Percentiles rank a stretch among this genome's conserved stretches.
phyloP scores from a whole-genome alignment of 1,140 invertebrate species.

The Pseudomyrmex concolor region DNA sequence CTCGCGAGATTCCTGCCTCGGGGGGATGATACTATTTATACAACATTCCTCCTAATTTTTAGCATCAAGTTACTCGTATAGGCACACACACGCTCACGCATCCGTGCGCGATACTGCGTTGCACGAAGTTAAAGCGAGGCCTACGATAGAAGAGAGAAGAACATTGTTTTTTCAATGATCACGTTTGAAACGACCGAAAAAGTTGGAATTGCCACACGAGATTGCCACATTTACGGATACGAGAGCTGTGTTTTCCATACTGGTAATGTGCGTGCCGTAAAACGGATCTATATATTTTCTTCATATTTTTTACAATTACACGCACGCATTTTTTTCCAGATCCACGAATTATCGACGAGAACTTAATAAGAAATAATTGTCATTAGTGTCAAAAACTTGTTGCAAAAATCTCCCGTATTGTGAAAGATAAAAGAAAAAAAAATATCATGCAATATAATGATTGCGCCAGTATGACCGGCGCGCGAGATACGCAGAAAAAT shows the following conservation, averaged over 20 bases:
- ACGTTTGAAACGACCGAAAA: not conserved
- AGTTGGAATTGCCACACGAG: too few relatives aligned
- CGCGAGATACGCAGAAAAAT: too few relatives aligned
- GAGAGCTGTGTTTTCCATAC: not conserved
- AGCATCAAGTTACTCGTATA: constrained; percentile 46
- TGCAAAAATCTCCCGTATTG: too few relatives aligned
- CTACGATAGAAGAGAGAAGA: not conserved
- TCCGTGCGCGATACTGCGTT: not conserved
- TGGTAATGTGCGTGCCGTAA: not conserved
- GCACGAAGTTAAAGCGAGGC: constrained; percentile 28
- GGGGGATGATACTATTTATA: constrained; percentile 67
- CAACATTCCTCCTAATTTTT: constrained; percentile 70
- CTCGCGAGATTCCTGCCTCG: constrained; percentile 66
- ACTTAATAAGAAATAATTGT: too few relatives aligned
- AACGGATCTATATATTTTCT: not conserved
- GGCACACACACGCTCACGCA: constrained; percentile 38
- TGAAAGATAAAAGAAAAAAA: too few relatives aligned
- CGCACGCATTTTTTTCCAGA: too few relatives aligned
- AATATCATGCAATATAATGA: too few relatives aligned
- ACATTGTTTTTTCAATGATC: constrained; percentile 18
- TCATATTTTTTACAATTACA: too few relatives aligned
- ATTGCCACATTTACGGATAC: not conserved
- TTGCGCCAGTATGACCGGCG: too few relatives aligned
- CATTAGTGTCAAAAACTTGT: too few relatives aligned
- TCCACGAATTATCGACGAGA: too few relatives aligned